These are phyloP conservation scores for Platysternon megacephalum DNA, from an alignment of 2,113 vertebrate genomes.

Conservation along the genomic window DNA sequence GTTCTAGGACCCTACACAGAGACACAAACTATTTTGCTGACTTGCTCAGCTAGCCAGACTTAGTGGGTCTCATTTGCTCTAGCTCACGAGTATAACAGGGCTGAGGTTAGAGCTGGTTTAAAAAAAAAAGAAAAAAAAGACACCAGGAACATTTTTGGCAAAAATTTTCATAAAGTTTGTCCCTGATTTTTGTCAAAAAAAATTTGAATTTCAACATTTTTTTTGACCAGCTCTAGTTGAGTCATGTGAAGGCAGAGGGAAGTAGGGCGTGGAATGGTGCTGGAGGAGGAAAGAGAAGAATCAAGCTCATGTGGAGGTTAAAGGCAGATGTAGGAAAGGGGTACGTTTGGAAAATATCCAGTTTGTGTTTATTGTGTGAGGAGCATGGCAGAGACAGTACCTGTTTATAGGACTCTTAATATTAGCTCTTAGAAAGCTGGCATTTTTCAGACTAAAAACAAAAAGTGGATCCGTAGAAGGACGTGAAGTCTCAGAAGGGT, in stretches of 20 bases:
- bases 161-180: neutral
- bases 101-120: neutral
- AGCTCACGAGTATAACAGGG: neutral
- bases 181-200: neutral
- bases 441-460: constrained; percentile 60
- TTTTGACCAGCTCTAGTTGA: neutral
- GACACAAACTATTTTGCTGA: constrained; percentile 40
- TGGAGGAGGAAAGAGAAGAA: neutral
- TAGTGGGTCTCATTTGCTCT: neutral
- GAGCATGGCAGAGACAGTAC: constrained; percentile 39
- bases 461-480: constrained; percentile 30
- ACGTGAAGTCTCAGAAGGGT: constrained; percentile 34
- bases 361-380: constrained; percentile 38
- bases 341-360: constrained; percentile 54
- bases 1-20: neutral
- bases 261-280: neutral
- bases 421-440: constrained; percentile 34
- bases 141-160: neutral
- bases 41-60: neutral
- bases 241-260: constrained; percentile 3
- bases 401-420: constrained; percentile 10
- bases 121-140: neutral
- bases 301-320: neutral
- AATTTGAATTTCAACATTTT: neutral
- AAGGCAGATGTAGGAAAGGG: constrained; percentile 38